phyloP scores from a whole-genome alignment of 2,888 invertebrate species.

The Drosophila anomelani region DNA sequence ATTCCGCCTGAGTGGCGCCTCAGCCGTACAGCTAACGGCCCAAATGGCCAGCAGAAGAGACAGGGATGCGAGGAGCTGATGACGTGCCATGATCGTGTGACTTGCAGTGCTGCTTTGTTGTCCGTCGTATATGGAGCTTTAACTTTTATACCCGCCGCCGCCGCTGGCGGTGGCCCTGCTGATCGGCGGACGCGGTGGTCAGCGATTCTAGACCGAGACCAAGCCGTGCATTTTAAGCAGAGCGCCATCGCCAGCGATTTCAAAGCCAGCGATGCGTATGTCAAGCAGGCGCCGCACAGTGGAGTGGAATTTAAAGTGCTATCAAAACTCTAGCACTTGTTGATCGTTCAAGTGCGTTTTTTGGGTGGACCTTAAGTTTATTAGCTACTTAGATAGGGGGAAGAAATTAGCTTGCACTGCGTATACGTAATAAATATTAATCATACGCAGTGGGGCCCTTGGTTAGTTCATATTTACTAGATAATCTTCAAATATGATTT shows the following conservation, averaged over 20 bases:
- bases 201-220: constrained; percentile 58
- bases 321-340: constrained; percentile 21
- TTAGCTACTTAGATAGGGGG: neutral
- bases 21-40: constrained; percentile 48
- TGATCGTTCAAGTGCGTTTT: neutral
- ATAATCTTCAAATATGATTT: too few relatives aligned
- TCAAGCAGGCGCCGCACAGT: constrained; percentile 70
- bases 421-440: neutral
- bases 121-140: constrained; percentile 51
- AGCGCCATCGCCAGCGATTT: constrained; percentile 29
- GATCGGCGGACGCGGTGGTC: constrained; percentile 20
- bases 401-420: neutral
- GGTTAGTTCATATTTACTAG: neutral
- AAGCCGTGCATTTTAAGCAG: constrained; percentile 70
- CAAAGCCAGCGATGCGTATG: constrained; percentile 66
- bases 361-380: constrained; percentile 14
- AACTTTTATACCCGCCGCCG: constrained; percentile 63
- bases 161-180: constrained; percentile 40
- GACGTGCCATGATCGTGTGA: constrained; percentile 65
- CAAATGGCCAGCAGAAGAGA: constrained; percentile 56
- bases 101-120: constrained; percentile 59
- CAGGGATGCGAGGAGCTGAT: constrained; percentile 54
- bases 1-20: constrained; percentile 47
- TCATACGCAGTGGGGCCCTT: constrained; percentile 7
- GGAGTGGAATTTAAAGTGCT: constrained; percentile 32